phyloP scores from a whole-genome alignment of 2,113 vertebrate genomes.

The Paralichthys olivaceus region DNA sequence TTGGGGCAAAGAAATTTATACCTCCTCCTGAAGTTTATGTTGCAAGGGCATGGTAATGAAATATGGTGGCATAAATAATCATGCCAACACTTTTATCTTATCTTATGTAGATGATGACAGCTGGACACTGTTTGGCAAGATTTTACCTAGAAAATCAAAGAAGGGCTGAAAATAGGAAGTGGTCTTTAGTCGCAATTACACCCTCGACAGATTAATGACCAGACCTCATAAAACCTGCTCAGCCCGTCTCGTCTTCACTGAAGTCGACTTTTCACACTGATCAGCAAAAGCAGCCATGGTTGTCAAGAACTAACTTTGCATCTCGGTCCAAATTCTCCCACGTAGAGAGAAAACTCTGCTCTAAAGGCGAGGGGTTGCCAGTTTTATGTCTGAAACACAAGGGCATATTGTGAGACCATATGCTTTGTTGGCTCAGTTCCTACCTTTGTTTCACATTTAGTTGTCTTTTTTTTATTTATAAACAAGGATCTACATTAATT shows the following conservation, averaged over 20 bases:
- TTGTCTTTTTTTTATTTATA: too few relatives aligned
- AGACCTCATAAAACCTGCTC: conserved; percentile 18
- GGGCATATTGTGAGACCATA: not conserved
- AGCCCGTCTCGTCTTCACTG: not conserved
- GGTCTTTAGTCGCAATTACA: not conserved
- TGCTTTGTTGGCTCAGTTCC: not conserved
- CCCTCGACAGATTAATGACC: not conserved
- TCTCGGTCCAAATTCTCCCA: not conserved
- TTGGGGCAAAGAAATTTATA: not conserved
- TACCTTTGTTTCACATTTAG: not conserved
- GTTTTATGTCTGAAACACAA: conserved; percentile 4
- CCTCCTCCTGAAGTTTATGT: not conserved
- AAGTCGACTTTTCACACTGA: conserved; percentile 10
- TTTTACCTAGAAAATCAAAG: not conserved
- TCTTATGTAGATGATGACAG: not conserved
- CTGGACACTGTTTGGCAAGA: not conserved
- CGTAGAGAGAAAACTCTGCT: not conserved
- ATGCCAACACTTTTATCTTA: not conserved
- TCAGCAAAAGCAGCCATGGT: conserved; percentile 11
- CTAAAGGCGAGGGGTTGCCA: not conserved
- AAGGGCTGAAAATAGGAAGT: not conserved
- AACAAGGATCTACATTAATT: too few relatives aligned
- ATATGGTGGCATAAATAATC: not conserved
- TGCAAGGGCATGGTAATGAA: not conserved
- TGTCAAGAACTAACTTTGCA: not conserved